Evolutionary conservation across 1,140 invertebrate species (phyloP), one percentile per base, ranked within the genome.

Genomic region (Spodoptera frugiperda): DNA sequence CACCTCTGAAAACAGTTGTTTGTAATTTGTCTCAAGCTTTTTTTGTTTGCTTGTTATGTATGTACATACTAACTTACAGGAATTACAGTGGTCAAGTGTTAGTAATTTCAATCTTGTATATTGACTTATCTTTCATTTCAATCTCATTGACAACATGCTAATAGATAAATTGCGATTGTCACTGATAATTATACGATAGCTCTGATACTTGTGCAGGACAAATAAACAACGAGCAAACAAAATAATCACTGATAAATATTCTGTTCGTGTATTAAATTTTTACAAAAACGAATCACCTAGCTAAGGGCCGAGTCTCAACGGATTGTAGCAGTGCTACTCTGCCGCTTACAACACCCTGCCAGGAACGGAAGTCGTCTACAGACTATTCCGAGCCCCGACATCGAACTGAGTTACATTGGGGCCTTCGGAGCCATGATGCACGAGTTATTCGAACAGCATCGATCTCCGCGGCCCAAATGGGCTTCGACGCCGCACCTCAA

Each of bases 351-450:
- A 95, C 94, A 95, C 95, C 94, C 94, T 93, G 95, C 95, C 55
- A 72, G 76, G 76, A 73, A 87, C 82, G 85, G 82, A 95, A 95
- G 94, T 95, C 95, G 95, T 95, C 94, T 95, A 92, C 95, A 95
- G 92, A 95, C 94, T 93, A 95, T 95, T 95, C 94, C 94, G 94
- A 95, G 94, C 94, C 91, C 94, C 94, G 93, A 95, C 94, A 94
- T 95, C 94, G 94, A 95, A 95, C 94, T 94, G 88, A 89, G 82
- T 76, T 88, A 89, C 84, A 85, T 90, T 84, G 78, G 83, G 79
- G 86, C 82, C 88, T 82, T 83, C 83, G 84, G 81, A 83, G 87
- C 87, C 76, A 33, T 71, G 67, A 57, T 33, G 78, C 67, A 68
- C 68, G 77, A 19, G 57, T 73, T 57, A 48, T 33, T n/a, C 71